phyloP scores from a whole-genome alignment of 2,888 invertebrate species.

The Pelosia muscerda region DNA sequence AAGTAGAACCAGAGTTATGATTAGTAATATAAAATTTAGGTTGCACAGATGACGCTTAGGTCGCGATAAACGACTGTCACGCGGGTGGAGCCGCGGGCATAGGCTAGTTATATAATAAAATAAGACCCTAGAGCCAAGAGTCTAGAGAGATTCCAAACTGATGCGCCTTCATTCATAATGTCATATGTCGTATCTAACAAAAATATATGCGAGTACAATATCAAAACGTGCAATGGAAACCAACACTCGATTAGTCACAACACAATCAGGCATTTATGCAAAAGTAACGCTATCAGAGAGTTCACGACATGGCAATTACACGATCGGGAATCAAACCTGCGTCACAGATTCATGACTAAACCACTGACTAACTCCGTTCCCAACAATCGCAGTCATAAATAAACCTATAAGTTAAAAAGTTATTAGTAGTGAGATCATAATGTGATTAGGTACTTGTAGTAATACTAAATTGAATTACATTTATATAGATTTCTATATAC shows the following conservation, averaged over 20 bases:
- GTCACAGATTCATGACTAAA: slow-evolving; percentile 66
- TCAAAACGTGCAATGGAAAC: slow-evolving; percentile 60
- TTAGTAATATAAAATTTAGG: too few species aligned
- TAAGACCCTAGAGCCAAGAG: too few species aligned
- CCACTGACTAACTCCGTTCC: slow-evolving; percentile 71
- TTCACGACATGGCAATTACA: slow-evolving; percentile 76
- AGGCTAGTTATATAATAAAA: too few species aligned
- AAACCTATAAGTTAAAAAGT: slow-evolving; percentile 36
- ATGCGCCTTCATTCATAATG: too few species aligned
- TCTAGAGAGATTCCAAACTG: too few species aligned
- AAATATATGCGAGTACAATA: not conserved
- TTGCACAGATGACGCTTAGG: too few species aligned
- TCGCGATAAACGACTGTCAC: too few species aligned
- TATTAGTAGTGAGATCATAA: slow-evolving; percentile 47
- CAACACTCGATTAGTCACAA: slow-evolving; percentile 76
- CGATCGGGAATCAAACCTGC: slow-evolving; percentile 61
- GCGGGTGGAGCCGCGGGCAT: too few species aligned
- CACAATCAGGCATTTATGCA: slow-evolving; percentile 72
- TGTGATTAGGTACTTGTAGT: slow-evolving; percentile 13
- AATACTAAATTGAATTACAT: slow-evolving; percentile 15
- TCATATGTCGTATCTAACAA: not conserved
- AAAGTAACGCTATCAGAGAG: slow-evolving; percentile 68
- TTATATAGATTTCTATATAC: not conserved
- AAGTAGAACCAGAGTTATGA: too few species aligned
- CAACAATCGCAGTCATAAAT: slow-evolving; percentile 39